phyloP scores from a whole-genome alignment of 2,888 invertebrate species.

The Trissolcus brochymenae region DNA sequence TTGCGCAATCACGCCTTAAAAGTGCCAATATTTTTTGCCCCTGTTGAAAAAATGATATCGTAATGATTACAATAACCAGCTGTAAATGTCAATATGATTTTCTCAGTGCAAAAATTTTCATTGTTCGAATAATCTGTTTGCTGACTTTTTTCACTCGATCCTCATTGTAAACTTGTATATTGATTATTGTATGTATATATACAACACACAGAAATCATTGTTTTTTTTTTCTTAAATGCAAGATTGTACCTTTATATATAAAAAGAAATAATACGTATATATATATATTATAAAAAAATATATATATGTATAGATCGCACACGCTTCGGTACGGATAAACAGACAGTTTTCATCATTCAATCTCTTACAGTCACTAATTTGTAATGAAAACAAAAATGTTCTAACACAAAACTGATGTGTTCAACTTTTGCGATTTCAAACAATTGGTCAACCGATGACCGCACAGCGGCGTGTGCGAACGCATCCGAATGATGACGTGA shows the following conservation, averaged over 20 bases:
- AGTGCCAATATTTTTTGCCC: slow-evolving; percentile 46
- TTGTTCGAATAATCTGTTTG: slow-evolving; percentile 28
- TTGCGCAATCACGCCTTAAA: slow-evolving; percentile 22
- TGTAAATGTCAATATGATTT: too few species aligned
- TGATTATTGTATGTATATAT: slow-evolving; percentile 66
- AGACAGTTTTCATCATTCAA: not conserved
- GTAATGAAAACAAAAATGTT: not conserved
- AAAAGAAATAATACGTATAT: slow-evolving; percentile 57
- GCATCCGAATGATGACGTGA: slow-evolving; percentile 45
- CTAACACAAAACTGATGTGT: slow-evolving; percentile 9
- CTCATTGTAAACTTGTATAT: slow-evolving; percentile 72
- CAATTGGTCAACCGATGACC: slow-evolving; percentile 10
- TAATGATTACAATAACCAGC: too few species aligned
- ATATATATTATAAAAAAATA: slow-evolving; percentile 34
- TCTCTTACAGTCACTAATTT: too few species aligned
- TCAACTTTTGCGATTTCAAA: slow-evolving; percentile 6
- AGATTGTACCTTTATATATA: slow-evolving; percentile 71
- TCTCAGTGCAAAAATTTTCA: not conserved
- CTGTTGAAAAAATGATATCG: slow-evolving; percentile 9
- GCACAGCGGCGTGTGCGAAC: slow-evolving; percentile 55
- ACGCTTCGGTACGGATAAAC: slow-evolving; percentile 54
- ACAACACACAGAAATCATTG: slow-evolving; percentile 52
- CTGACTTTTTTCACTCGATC: slow-evolving; percentile 49
- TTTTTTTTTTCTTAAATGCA: slow-evolving; percentile 64
- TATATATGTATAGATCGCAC: slow-evolving; percentile 61